Percentiles rank a stretch among this genome's conserved stretches.
phyloP scores from a whole-genome alignment of 2,888 invertebrate genomes.

The Eubasilissa splendida region DNA sequence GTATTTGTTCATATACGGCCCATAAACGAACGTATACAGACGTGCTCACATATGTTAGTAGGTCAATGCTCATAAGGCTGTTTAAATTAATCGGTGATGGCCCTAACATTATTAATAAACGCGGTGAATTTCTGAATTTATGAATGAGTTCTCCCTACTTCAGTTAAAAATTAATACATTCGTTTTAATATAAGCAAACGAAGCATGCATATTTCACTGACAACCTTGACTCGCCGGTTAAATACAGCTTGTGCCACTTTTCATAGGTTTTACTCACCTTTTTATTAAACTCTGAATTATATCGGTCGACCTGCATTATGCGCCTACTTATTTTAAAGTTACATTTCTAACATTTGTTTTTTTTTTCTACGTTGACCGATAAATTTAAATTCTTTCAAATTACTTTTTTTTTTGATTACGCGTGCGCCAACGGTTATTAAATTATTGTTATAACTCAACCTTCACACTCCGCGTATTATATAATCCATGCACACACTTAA shows the following conservation, averaged over 20 bases:
- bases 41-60: constrained; percentile 42
- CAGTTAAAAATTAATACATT: constrained; percentile 1
- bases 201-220: constrained; percentile 37
- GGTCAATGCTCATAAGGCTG: constrained; percentile 53
- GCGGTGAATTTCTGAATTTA: constrained; percentile 17
- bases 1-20: constrained; percentile 14
- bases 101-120: constrained; percentile 34
- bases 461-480: too few species aligned
- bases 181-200: constrained; percentile 17
- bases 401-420: too few species aligned
- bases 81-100: constrained; percentile 30
- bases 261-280: constrained; percentile 32
- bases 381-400: too few species aligned
- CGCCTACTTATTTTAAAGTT: too few species aligned
- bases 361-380: too few species aligned
- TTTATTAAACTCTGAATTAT: constrained; percentile 40
- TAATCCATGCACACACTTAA: too few species aligned
- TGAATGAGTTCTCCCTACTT: constrained; percentile 39
- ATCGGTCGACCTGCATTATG: constrained; percentile 27
- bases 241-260: constrained; percentile 43
- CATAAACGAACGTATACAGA: constrained; percentile 11
- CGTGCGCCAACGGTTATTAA: too few species aligned
- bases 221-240: constrained; percentile 38
- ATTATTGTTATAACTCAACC: too few species aligned
- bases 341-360: too few species aligned